Evolutionary conservation across 2,888 invertebrate genomes (phyloP).

Genomic region (Seira sanloemensis): DNA sequence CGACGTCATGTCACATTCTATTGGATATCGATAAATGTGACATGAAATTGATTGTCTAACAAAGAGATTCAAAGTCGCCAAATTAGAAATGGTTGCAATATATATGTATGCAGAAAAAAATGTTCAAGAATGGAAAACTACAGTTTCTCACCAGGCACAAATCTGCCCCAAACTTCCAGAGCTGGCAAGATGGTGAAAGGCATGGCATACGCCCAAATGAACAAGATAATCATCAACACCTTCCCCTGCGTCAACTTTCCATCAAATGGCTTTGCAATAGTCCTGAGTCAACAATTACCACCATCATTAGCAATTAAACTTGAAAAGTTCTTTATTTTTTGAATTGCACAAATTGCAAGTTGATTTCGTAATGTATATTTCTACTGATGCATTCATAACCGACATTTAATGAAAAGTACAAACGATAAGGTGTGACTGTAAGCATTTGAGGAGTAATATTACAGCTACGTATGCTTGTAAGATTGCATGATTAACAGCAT

Average conservation of each 20-base stretch:
- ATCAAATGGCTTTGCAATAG: slow-evolving; percentile 89
- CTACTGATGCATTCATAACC: not conserved
- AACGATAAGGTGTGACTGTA: not conserved
- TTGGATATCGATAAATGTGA: slow-evolving; percentile 26
- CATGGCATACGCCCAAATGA: slow-evolving; percentile 85
- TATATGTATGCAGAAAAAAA: too few species aligned
- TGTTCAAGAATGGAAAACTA: not conserved
- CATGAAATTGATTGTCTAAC: not conserved
- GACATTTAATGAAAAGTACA: not conserved
- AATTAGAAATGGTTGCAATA: too few species aligned
- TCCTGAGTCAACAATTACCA: too few species aligned
- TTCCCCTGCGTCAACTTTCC: slow-evolving; percentile 88
- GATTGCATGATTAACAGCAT: not conserved
- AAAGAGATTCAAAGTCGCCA: too few species aligned
- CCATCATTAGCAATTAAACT: too few species aligned
- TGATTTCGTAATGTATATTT: too few species aligned
- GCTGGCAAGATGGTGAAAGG: slow-evolving; percentile 89
- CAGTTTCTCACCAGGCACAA: slow-evolving; percentile 82
- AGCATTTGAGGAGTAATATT: not conserved
- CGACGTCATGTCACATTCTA: not conserved
- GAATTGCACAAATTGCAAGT: not conserved
- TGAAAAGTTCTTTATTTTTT: not conserved
- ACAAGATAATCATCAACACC: slow-evolving; percentile 84
- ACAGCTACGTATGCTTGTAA: not conserved
- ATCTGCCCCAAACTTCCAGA: slow-evolving; percentile 90